These are phyloP conservation scores for Cepphus grylle DNA, from an alignment of 2,113 vertebrate genomes.

Conservation along the genomic window DNA sequence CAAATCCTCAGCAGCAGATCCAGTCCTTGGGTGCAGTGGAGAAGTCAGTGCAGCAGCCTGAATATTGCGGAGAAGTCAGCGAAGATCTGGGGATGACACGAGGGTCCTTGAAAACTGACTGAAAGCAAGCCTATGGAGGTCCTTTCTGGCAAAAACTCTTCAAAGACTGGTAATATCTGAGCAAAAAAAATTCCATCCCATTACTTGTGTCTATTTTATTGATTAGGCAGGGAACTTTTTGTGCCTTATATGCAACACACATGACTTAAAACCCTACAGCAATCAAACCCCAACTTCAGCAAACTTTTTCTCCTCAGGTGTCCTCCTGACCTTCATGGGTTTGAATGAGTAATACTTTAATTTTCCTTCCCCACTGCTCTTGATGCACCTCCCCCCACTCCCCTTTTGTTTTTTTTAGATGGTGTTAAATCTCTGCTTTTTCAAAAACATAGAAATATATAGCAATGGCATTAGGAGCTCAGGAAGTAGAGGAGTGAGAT, in stretches of 20 bases:
- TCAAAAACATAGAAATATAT: background rate
- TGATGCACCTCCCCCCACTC: fast-evolving
- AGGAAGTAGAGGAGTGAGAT: background rate
- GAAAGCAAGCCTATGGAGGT: background rate
- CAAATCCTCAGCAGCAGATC: background rate
- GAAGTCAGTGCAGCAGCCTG: background rate
- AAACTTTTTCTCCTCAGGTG: background rate
- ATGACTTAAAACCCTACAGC: background rate
- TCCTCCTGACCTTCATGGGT: background rate
- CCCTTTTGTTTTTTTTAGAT: background rate
- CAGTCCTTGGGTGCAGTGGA: background rate
- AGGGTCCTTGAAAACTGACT: background rate
- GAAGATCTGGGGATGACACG: background rate
- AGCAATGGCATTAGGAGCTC: background rate
- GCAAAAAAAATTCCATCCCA: background rate
- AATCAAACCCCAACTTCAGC: background rate
- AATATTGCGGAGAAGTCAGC: background rate
- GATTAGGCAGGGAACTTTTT: background rate
- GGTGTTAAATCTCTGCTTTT: background rate
- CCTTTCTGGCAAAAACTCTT: background rate
- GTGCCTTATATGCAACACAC: background rate
- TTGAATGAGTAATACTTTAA: background rate
- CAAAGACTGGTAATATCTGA: background rate
- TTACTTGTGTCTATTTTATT: background rate
- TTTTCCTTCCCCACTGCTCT: background rate